Evolutionary conservation across 1,140 invertebrate genomes (phyloP), one percentile per base, ranked within the genome.

Genomic region (Apocrypta bakeri): DNA sequence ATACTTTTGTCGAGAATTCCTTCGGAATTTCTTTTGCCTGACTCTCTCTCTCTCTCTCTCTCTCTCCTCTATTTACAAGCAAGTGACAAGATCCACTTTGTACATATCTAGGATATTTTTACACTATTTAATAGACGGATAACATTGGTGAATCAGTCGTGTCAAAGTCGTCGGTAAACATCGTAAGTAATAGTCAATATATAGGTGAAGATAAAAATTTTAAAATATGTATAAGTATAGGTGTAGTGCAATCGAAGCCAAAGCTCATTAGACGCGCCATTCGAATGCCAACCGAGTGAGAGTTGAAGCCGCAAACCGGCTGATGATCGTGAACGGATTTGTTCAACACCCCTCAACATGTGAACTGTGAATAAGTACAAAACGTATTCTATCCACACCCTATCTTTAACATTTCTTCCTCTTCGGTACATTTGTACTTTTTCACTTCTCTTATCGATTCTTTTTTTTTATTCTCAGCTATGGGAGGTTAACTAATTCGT

Each of bases 361-460:
- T 66, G 48, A 63, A 40, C 48, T 68, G 72, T 84, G 81, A 83
- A 77, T 82, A 66, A 74, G 9, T 73, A 74, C 79, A 73, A n/a
- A 69, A 31, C 79, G 56, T 42, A 25, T 8, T 56, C 48, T n/a
- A 17, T 74, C 33, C 56, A 40, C 71, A 25, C 61, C 69, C 48
- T 76, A 72, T 66, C 76, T 73, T 75, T n/a, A n/a, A n/a, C n/a
- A n/a, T n/a, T 56, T 69, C 56, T 77, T 74, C 71, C 73, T 14
- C n/a, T n/a, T 48, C 40, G 17, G 27, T 1, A n/a, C 29, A 72
- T 80, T 80, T 80, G 25, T 31, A n/a, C 40, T 37, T 64, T 48
- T n/a, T 17, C 2, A 2, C 48, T 56, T 21, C 6, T 12, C 12
- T 12, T 42, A 1, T 42, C 11, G 7, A 7, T 14, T 21, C 6